phyloP scores from a whole-genome alignment of 2,888 invertebrate genomes.

The Baronia brevicornis region DNA sequence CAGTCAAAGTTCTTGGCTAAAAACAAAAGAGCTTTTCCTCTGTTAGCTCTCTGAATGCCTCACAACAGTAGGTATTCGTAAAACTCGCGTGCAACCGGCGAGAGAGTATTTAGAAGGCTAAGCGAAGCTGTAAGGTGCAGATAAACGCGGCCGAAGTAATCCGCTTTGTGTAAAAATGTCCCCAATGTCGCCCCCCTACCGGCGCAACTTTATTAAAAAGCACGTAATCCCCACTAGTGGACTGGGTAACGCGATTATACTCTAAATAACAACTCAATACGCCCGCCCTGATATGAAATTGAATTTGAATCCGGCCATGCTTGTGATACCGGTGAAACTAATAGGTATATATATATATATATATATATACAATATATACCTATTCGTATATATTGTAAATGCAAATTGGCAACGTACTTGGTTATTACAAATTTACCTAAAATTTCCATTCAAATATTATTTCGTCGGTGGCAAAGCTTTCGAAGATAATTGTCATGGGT shows the following conservation, averaged over 20 bases:
- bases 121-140: constrained; percentile 70
- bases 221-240: constrained; percentile 71
- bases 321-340: constrained; percentile 6
- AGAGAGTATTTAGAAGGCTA: constrained; percentile 63
- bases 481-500: no score
- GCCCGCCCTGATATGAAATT: constrained; percentile 61
- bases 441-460: no score
- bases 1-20: not conserved
- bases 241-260: constrained; percentile 72
- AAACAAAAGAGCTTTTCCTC: constrained; percentile 2
- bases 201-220: constrained; percentile 71
- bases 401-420: no score
- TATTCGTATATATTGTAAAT: no score
- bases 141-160: constrained; percentile 71
- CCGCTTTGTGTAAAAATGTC: constrained; percentile 75
- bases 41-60: not conserved
- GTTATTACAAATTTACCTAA: no score
- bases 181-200: constrained; percentile 58
- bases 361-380: no score
- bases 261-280: constrained; percentile 68
- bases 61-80: constrained; percentile 24
- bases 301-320: constrained; percentile 53
- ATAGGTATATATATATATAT: constrained; percentile 1
- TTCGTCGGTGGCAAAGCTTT: no score
- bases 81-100: constrained; percentile 54